These are phyloP conservation scores for Rhabdomys dilectus DNA, from an alignment of 2,113 vertebrate species.

Conservation along the genomic window DNA sequence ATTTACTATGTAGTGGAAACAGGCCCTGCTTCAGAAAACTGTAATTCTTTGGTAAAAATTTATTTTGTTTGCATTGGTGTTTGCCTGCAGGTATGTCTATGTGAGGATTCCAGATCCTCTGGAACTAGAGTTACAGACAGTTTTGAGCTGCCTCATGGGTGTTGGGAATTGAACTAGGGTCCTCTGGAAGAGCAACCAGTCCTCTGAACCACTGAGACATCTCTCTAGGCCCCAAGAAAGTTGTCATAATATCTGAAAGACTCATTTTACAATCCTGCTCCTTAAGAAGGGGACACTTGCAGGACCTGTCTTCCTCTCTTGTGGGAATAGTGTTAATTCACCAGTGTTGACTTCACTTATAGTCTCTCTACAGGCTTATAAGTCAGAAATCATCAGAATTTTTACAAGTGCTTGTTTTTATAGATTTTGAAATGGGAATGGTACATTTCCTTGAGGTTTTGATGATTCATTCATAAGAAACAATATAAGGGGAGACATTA, in stretches of 20 bases:
- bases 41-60: not conserved
- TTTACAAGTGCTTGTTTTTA: slow-evolving; percentile 9
- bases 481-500: not conserved
- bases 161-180: not conserved
- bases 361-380: not conserved
- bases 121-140: not conserved
- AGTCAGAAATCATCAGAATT: not conserved
- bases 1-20: not conserved
- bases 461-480: slow-evolving; percentile 21
- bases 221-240: not conserved
- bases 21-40: not conserved
- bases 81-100: not conserved
- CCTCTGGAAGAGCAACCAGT: not conserved
- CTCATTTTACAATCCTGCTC: not conserved
- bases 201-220: not conserved
- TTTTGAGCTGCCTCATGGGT: not conserved
- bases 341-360: not conserved
- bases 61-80: not conserved
- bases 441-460: not conserved
- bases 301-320: not conserved
- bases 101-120: not conserved
- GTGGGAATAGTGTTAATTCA: not conserved
- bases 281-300: not conserved
- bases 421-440: not conserved
- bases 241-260: not conserved